A percentile compares a stretch with the other conserved stretches of the same genome.
phyloP scores from a whole-genome alignment of 1,140 invertebrate species.

The Protaetia brevitarsis region DNA sequence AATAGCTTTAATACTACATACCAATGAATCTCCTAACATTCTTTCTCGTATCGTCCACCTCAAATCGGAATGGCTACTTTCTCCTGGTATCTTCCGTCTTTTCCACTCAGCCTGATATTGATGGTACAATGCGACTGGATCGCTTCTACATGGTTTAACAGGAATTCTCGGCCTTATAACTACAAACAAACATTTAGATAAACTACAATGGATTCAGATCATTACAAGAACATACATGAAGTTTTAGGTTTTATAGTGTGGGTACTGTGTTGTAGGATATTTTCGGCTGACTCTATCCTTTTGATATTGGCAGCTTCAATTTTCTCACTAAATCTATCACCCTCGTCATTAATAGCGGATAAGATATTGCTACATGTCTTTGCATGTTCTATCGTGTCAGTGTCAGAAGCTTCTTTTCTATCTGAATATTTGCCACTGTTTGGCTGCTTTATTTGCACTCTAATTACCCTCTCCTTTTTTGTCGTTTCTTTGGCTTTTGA shows the following conservation, averaged over 20 bases:
- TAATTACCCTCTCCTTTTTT: conserved; percentile 23
- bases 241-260: conserved; percentile 28
- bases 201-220: neutral
- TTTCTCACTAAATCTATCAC: neutral
- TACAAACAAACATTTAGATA: conserved; percentile 35
- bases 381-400: neutral
- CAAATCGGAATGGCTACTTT: conserved; percentile 58
- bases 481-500: conserved; percentile 17
- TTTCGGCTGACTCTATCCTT: neutral
- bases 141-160: conserved; percentile 51
- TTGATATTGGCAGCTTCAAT: neutral
- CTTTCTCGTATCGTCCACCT: conserved; percentile 62
- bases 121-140: conserved; percentile 72
- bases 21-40: conserved; percentile 50
- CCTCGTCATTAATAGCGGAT: neutral
- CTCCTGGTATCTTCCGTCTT: conserved; percentile 68
- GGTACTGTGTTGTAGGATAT: neutral
- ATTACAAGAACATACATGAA: conserved; percentile 37
- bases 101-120: conserved; percentile 71
- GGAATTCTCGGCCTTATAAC: conserved; percentile 53
- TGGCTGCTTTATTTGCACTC: conserved; percentile 12
- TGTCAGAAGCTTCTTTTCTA: neutral
- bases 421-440: neutral
- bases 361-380: neutral
- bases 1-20: conserved; percentile 22